Conservation (phyloP, 2,888 invertebrate species). For the Corythucha ciliata region DNA sequence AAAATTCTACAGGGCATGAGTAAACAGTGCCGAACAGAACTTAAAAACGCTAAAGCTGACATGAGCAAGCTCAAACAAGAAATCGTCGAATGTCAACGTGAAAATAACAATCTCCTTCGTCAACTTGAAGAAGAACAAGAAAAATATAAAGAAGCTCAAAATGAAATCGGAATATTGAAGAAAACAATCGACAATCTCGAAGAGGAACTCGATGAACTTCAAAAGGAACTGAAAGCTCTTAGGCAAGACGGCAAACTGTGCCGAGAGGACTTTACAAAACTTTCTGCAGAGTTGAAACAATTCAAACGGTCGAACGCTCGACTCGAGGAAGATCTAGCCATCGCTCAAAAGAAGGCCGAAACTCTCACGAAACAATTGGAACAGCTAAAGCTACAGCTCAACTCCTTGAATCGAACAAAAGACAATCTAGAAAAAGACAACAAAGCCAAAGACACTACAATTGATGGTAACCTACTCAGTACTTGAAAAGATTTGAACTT, state of each 20-base stretch:
- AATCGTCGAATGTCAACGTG: slow-evolving; percentile 11
- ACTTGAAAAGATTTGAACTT: too few species aligned
- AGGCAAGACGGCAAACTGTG: background rate
- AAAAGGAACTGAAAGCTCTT: background rate
- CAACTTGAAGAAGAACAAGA: slow-evolving; percentile 5
- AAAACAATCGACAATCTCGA: slow-evolving; percentile 9
- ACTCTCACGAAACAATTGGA: slow-evolving; percentile 16
- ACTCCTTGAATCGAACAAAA: slow-evolving; percentile 3
- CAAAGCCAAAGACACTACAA: slow-evolving; percentile 14
- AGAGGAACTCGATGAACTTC: slow-evolving; percentile 13
- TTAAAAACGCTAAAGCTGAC: slow-evolving; percentile 22
- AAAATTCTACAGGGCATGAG: background rate
- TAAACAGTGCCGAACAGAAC: slow-evolving; percentile 15
- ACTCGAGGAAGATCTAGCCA: slow-evolving; percentile 14
- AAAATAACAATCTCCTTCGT: slow-evolving; percentile 1
- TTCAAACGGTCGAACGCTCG: slow-evolving; percentile 13
- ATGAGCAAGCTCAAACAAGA: slow-evolving; percentile 23
- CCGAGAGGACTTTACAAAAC: slow-evolving; percentile 15
- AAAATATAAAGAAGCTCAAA: background rate
- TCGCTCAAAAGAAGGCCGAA: slow-evolving; percentile 11
- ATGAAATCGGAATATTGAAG: background rate
- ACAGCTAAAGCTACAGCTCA: slow-evolving; percentile 1
- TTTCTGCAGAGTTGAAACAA: slow-evolving; percentile 8
- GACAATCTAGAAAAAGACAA: slow-evolving; percentile 8
- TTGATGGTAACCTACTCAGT: slow-evolving; percentile 1